Evolutionary conservation across 1,140 invertebrate genomes (phyloP).

Genomic region (Tetragonula clypearis): DNA sequence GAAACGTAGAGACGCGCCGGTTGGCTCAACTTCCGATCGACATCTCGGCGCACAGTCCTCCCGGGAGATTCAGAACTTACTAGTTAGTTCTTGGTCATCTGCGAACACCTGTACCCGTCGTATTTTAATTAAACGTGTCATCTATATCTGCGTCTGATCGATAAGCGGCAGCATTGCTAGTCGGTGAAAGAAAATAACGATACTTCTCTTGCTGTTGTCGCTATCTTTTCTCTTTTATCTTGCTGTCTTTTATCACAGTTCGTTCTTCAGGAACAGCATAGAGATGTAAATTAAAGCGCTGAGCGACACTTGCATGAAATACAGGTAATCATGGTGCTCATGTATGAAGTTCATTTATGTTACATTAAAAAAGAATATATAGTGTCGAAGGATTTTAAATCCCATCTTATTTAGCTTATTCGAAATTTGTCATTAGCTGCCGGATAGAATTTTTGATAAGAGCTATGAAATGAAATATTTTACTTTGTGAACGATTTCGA

Average conservation of each 20-base stretch:
- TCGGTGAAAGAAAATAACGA: background rate
- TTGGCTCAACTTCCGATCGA: constrained; percentile 38
- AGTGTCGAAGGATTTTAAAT: background rate
- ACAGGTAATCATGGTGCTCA: background rate
- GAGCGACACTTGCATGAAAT: background rate
- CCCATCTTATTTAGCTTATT: background rate
- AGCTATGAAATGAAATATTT: background rate
- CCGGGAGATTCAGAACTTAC: constrained; percentile 21
- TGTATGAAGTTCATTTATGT: background rate
- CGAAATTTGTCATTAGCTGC: background rate
- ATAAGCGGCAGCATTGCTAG: constrained; percentile 29
- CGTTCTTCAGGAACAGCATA: no score
- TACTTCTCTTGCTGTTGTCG: no score
- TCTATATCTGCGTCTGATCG: constrained; percentile 27
- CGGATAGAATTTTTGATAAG: background rate
- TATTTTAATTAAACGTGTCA: constrained; percentile 48
- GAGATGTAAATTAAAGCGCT: background rate
- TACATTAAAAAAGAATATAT: background rate
- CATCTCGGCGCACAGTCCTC: background rate
- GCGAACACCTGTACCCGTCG: constrained; percentile 44
- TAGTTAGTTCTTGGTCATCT: constrained; percentile 45
- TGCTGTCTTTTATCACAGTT: no score
- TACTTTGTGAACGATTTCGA: background rate
- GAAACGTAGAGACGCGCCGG: background rate
- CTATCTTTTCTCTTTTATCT: background rate